A percentile compares a stretch with the other conserved stretches of the same genome.
Evolutionary conservation across 2,113 vertebrate species (phyloP).

Genomic region (Calypte anna): DNA sequence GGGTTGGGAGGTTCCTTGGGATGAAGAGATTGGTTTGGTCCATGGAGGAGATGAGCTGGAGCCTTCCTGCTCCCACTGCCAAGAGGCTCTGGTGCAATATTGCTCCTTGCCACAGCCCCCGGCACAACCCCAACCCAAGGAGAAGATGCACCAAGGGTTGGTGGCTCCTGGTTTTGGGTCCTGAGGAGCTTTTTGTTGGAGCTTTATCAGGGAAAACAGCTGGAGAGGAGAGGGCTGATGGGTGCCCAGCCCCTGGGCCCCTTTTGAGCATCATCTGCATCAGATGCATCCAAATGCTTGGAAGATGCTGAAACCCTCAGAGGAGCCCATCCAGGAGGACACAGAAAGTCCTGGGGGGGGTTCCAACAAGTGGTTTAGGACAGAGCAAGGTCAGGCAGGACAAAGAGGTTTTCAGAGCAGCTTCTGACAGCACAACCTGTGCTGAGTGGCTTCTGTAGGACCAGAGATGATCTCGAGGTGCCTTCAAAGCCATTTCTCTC

Average conservation of each 20-base stretch:
- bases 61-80: neutral
- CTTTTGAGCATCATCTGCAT: neutral
- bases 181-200: neutral
- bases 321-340: neutral
- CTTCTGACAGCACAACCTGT: neutral
- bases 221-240: neutral
- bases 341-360: neutral
- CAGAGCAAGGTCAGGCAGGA: neutral
- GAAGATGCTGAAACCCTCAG: neutral
- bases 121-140: neutral
- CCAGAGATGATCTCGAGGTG: neutral
- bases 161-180: neutral
- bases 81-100: neutral
- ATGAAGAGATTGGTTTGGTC: slow-evolving; percentile 15
- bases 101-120: neutral
- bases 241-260: too few species aligned
- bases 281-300: neutral
- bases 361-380: neutral
- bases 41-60: neutral
- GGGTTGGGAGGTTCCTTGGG: neutral
- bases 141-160: neutral
- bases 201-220: neutral
- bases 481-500: neutral
- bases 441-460: neutral
- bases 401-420: neutral